phyloP scores from a whole-genome alignment of 2,113 vertebrate genomes.

The Mungos mungo region DNA sequence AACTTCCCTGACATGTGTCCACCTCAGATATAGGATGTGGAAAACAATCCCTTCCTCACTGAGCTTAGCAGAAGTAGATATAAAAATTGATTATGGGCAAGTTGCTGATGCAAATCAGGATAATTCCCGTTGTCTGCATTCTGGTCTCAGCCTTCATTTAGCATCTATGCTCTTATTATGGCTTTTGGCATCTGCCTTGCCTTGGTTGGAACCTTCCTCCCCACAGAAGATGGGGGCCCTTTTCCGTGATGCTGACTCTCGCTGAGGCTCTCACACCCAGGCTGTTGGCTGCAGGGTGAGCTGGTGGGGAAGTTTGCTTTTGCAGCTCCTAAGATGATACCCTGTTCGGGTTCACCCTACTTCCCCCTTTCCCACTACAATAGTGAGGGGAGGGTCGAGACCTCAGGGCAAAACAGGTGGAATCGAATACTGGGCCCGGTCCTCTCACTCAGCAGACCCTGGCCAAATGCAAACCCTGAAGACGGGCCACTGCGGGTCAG shows the following conservation, averaged over 20 bases:
- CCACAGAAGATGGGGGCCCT: neutral
- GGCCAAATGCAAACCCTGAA: neutral
- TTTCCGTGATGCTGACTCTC: neutral
- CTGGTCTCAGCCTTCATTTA: neutral
- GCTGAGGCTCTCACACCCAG: neutral
- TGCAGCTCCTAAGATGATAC: neutral
- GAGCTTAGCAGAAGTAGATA: neutral
- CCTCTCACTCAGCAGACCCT: neutral
- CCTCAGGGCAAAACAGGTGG: too few species aligned
- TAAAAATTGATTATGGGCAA: neutral
- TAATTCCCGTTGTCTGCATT: neutral
- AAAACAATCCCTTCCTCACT: neutral
- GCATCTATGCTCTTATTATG: neutral
- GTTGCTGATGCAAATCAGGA: neutral
- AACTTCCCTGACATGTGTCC: too few species aligned
- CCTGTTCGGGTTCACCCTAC: neutral
- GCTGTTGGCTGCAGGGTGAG: neutral
- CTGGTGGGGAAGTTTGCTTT: too few species aligned
- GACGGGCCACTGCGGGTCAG: neutral
- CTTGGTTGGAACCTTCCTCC: neutral
- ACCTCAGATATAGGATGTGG: neutral
- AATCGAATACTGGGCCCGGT: neutral
- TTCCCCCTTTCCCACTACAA: neutral
- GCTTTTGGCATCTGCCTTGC: neutral
- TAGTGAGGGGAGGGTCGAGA: neutral